Evolutionary conservation across 2,113 vertebrate species (phyloP).

Genomic region (Antennarius striatus): DNA sequence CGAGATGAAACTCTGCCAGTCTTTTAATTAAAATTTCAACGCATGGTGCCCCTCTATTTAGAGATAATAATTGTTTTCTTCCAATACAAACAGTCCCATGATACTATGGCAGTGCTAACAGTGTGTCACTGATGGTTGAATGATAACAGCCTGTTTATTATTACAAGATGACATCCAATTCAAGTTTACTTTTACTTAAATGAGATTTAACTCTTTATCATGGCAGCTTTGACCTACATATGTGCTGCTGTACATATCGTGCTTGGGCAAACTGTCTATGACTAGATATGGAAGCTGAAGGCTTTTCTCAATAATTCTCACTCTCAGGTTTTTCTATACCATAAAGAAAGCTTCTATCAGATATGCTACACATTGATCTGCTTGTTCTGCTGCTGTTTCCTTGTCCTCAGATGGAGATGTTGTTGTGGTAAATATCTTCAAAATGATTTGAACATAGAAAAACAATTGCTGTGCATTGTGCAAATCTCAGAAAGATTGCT

Average conservation of each 20-base stretch:
- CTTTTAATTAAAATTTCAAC: conserved; percentile 74
- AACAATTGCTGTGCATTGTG: conserved; percentile 4
- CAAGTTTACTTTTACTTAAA: conserved; percentile 47
- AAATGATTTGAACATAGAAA: conserved; percentile 20
- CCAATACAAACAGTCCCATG: conserved; percentile 35
- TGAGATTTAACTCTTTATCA: conserved; percentile 31
- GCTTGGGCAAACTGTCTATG: conserved; percentile 22
- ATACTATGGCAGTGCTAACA: conserved; percentile 31
- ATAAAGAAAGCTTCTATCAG: neutral
- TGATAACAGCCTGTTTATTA: conserved; percentile 40
- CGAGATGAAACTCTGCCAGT: conserved; percentile 68
- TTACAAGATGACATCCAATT: conserved; percentile 50
- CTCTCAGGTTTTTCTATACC: too few species aligned
- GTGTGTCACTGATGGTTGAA: conserved; percentile 42
- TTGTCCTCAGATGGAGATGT: neutral
- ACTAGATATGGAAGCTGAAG: conserved; percentile 22
- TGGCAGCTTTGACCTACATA: conserved; percentile 3
- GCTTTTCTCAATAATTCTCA: conserved; percentile 12
- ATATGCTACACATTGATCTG: neutral
- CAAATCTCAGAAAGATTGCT: conserved; percentile 1
- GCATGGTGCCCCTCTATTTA: conserved; percentile 43
- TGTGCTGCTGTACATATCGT: conserved; percentile 19
- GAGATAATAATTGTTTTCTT: conserved; percentile 68
- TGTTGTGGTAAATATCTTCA: conserved; percentile 5
- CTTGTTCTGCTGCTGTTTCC: conserved; percentile 7